Evolutionary conservation across 2,113 vertebrate genomes (phyloP), one percentile per base, ranked within the genome.

Genomic region (Merops nubicus): DNA sequence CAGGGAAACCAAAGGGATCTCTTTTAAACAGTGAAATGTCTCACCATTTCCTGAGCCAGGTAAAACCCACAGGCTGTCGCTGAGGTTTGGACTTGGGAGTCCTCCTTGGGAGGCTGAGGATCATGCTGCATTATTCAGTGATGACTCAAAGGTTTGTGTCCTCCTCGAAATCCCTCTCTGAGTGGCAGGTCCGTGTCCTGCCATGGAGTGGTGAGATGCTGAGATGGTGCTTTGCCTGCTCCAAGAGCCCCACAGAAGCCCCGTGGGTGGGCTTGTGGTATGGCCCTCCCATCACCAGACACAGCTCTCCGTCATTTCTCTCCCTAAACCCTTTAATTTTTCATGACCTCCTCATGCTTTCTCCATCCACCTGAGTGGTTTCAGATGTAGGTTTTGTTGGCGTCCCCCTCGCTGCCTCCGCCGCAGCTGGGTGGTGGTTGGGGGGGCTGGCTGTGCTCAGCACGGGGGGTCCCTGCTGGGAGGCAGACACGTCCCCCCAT

Each of bases 1-100:
- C 36, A 72, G 40, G 33, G 36, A 72, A 40, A 76, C 26, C 17
- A 70, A 69, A 63, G 79, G 64, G 69, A 81, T 84, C 70, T 86
- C 93, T 93, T 81, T 89, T 82, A 70, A 93, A 63, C 80, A 88
- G 63, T 85, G 90, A 85, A 88, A 60, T 75, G 82, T 77, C 70
- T 63, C 81, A 64, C 84, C 19, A 11, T 95, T 93, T 96, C 56
- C 94, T 94, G 72, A 65, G 64, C 43, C 45, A 82, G 88, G n/a
- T 34, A 64, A 70, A 65, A 64, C 42, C 20, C 48, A 8, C 73
- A 11, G 64, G 72, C 75, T 83, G 54, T 45, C 78, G 11, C 70
- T 82, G 87, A 77, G 47, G 57, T 47, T 43, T 9, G 31, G 88
- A 92, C 47, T 33, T 57, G 47, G 75, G 87, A 94, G 69, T 73